Base-by-base conservation (phyloP, 2,888 invertebrate genomes). In the Mimachlamys varia region DNA sequence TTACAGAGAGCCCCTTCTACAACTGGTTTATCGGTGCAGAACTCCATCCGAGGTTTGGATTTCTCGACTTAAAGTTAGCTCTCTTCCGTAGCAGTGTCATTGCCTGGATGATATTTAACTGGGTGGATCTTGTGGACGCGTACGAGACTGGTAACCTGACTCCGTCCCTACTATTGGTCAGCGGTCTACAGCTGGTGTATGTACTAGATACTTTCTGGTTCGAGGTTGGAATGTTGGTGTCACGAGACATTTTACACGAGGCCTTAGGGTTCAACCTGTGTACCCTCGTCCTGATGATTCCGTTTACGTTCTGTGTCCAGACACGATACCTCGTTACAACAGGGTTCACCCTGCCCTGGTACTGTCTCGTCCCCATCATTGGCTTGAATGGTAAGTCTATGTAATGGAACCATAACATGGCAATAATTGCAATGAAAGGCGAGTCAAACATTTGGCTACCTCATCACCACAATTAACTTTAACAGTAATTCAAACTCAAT, bases 21-120 rank as follows among this genome's bases (percentile, higher is more conserved):
- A 90, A 94, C 58, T 94, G 94, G 94, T 94, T 94, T 62, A 91
- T 92, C 37, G 94, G 94, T 5, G 88, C 88, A 87, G 92, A 93
- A 58, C 88, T 94, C 7, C 93, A 94, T 88, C 94, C 94, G 58
- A 89, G 93, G 90, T 53, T 91, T 62, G 91, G 91, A 33, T 38
- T 49, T 0, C 88, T 94, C 19, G 94, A 94, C 62, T 22, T 93
- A 19, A 94, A 94, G 90, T 92, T 93, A 53, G 93, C 93, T 22
- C 89, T 92, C 88, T 94, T 94, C 88, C 89, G 94, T 13, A 92
- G 93, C 53, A 93, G 90, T 7, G 93, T 93, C 19, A 93, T 92
- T 50, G 94, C 93, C 15, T 93, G 93, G 93, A 92, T 93, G 22
- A 27, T 93, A 10, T 37, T 93, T n/a, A 93, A 93, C 87, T 88